These are phyloP conservation scores for Corvus cornix DNA, from an alignment of 2,113 vertebrate species.

Conservation along the genomic window DNA sequence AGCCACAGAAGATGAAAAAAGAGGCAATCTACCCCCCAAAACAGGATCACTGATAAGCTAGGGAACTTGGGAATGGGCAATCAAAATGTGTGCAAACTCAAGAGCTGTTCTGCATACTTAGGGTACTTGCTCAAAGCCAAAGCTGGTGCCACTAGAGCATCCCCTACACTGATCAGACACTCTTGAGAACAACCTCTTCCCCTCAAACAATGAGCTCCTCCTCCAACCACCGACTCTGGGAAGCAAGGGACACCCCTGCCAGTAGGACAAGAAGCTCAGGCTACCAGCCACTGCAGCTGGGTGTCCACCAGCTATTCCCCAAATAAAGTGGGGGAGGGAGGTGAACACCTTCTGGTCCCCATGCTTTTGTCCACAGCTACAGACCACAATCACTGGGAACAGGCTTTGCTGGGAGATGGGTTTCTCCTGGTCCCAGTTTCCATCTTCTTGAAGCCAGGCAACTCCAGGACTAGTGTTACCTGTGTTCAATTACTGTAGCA, in stretches of 20 bases:
- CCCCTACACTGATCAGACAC: neutral
- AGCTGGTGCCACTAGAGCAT: neutral
- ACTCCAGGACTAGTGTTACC: neutral
- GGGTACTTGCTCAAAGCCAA: neutral
- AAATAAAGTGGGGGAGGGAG: neutral
- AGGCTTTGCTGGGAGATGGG: neutral
- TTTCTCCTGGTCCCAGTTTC: neutral
- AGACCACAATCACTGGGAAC: neutral
- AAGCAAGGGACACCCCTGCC: neutral
- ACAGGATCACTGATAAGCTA: neutral
- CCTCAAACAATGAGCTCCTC: neutral
- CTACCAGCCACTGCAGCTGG: accelerated
- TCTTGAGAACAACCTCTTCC: neutral
- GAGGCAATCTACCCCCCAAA: neutral
- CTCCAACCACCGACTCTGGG: neutral
- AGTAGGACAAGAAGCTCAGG: neutral
- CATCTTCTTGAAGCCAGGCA: neutral
- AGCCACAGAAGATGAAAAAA: neutral
- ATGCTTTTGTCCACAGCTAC: neutral
- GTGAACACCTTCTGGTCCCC: neutral
- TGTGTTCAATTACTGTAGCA: neutral
- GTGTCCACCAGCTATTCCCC: neutral
- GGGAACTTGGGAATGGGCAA: neutral
- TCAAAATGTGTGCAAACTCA: neutral
- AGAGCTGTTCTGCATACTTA: neutral